Conservation (phyloP, 2,888 invertebrate genomes). For the Helicoverpa assulta region DNA sequence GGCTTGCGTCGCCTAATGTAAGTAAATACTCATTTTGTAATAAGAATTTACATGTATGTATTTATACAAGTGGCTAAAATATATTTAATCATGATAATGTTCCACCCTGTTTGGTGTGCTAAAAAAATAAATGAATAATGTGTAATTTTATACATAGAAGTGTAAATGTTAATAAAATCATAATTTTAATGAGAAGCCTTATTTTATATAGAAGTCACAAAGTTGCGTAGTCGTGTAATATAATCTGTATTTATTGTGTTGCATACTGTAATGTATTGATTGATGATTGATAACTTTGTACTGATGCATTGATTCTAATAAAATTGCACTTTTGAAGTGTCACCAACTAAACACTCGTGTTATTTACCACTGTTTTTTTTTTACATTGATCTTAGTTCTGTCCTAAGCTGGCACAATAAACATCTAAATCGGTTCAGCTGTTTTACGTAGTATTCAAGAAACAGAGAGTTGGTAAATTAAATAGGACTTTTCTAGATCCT, state of each 20-base stretch:
- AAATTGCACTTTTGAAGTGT: slow-evolving; percentile 87
- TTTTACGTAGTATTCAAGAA: neutral
- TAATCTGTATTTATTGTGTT: slow-evolving; percentile 81
- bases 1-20: neutral
- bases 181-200: slow-evolving; percentile 50
- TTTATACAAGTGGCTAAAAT: neutral
- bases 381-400: no score
- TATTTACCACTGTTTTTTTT: slow-evolving; percentile 16
- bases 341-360: slow-evolving; percentile 70
- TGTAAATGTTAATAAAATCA: slow-evolving; percentile 38
- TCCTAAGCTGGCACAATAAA: neutral
- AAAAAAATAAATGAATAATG: slow-evolving; percentile 15
- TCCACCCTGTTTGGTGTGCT: slow-evolving; percentile 42
- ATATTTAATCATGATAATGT: slow-evolving; percentile 6
- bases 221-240: slow-evolving; percentile 71
- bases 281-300: slow-evolving; percentile 40
- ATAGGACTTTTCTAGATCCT: no score
- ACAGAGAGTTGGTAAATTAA: no score
- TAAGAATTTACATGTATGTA: neutral
- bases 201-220: slow-evolving; percentile 62
- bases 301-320: slow-evolving; percentile 74
- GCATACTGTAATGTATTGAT: slow-evolving; percentile 77
- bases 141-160: slow-evolving; percentile 23
- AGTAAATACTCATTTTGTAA: slow-evolving; percentile 1
- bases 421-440: neutral